Evolutionary conservation across 2,888 invertebrate species (phyloP), one percentile per base, ranked within the genome.

Genomic region (Taenaris catops): DNA sequence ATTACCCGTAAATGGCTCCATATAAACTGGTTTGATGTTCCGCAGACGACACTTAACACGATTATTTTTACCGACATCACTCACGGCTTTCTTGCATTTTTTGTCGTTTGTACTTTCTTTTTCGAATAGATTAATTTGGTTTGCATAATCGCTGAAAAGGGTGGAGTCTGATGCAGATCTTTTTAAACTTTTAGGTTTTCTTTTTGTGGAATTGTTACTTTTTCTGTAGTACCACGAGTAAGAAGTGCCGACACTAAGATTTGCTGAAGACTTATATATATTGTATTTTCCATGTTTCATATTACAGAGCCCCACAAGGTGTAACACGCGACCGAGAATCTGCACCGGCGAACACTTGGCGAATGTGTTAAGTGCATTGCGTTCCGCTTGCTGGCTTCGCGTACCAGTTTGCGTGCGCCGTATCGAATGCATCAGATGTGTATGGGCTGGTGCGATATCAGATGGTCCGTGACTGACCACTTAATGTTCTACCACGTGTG

Each of bases 251-350:
- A 84, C 65, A 51, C 80, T 84, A 53, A 73, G 55, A 55, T 83
- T 78, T 46, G 79, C 70, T 48, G 83, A 78, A 48, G 74, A 79
- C 65, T 86, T 86, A 61, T 79, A 70, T 47, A 87, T 72, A 67
- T 83, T 70, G 65, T 87, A 87, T 73, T 87, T 87, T 62, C 87
- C 87, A 73, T 87, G 68, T 68, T 86, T 87, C 87, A 87, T 87
- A 62, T 62, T 74, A 62, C 63, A 63, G 48, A 58, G 55, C 43
- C 53, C 51, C 52, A 56, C 54, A 46, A 60, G 55, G 57, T 66
- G 62, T 58, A 67, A 62, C 63, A 65, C 68, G 65, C 72, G 67
- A 60, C 58, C 54, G 60, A 70, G 60, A 63, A 68, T 51, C 61
- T 63, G 72, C 58, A 60, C 55, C 58, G 69, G 54, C 56, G 63